Evolutionary conservation across 2,888 invertebrate species (phyloP).

Genomic region (Schrankia costaestrigalis): DNA sequence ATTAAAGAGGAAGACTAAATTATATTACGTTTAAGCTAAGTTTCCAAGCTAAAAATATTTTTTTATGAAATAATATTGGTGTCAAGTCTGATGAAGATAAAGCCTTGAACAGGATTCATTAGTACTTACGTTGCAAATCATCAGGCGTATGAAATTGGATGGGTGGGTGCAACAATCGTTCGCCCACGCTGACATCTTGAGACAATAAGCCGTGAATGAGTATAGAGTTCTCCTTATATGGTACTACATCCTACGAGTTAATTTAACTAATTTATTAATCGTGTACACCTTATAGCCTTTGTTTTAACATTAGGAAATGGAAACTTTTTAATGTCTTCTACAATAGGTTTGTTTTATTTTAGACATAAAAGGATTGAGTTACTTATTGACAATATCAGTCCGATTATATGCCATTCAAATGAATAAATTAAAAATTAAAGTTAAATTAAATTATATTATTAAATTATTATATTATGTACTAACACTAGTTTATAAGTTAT

Average conservation of each 20-base stretch:
- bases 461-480: too few species aligned
- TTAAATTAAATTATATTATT: too few species aligned
- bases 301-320: slow-evolving; percentile 25
- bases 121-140: slow-evolving; percentile 60
- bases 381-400: too few species aligned
- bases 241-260: slow-evolving; percentile 49
- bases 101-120: slow-evolving; percentile 69
- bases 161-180: slow-evolving; percentile 68
- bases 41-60: not conserved
- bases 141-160: slow-evolving; percentile 46
- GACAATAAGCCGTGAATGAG: slow-evolving; percentile 60
- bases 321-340: slow-evolving; percentile 19
- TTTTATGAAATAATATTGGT: not conserved
- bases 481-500: too few species aligned
- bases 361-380: too few species aligned
- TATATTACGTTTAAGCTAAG: not conserved
- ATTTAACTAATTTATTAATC: slow-evolving; percentile 43
- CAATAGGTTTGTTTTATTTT: not conserved
- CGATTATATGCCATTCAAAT: too few species aligned
- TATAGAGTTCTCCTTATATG: slow-evolving; percentile 49
- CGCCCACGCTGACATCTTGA: slow-evolving; percentile 52
- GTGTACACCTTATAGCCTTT: slow-evolving; percentile 24
- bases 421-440: too few species aligned
- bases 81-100: too few species aligned
- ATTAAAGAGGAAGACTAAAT: too few species aligned